Evolutionary conservation across 2,888 invertebrate species (phyloP).

Genomic region (Antitype chi): DNA sequence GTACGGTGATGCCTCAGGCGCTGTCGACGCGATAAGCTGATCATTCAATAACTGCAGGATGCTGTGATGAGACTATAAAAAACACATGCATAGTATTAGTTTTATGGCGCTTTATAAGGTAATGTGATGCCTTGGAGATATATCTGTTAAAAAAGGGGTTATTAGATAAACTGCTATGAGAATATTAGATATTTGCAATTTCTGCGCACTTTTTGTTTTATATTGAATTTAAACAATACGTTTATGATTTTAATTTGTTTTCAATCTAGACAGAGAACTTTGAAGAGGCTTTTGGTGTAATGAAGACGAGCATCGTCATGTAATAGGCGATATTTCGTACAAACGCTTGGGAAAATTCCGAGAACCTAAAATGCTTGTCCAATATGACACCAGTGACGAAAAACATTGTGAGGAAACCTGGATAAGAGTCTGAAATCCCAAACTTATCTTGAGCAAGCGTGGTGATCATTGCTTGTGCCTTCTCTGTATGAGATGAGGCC

Average conservation of each 20-base stretch:
- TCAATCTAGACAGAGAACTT: neutral
- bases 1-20: conserved; percentile 12
- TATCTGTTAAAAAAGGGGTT: conserved; percentile 1
- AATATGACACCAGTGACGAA: no score
- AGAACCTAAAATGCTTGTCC: neutral
- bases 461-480: no score
- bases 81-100: conserved; percentile 45
- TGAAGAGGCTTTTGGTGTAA: neutral
- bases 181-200: neutral
- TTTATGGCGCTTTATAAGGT: conserved; percentile 2
- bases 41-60: conserved; percentile 65
- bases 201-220: neutral
- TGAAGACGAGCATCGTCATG: no score
- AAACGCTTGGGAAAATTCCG: neutral
- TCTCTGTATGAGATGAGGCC: no score
- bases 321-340: neutral
- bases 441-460: no score
- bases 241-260: neutral
- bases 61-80: conserved; percentile 19
- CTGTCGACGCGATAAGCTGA: conserved; percentile 56
- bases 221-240: neutral
- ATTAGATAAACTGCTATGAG: neutral
- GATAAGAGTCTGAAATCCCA: no score
- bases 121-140: neutral
- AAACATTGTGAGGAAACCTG: no score